A percentile compares a stretch with the other conserved stretches of the same genome.
Evolutionary conservation across 1,140 invertebrate genomes (phyloP).

Genomic region (Habropoda laboriosa): DNA sequence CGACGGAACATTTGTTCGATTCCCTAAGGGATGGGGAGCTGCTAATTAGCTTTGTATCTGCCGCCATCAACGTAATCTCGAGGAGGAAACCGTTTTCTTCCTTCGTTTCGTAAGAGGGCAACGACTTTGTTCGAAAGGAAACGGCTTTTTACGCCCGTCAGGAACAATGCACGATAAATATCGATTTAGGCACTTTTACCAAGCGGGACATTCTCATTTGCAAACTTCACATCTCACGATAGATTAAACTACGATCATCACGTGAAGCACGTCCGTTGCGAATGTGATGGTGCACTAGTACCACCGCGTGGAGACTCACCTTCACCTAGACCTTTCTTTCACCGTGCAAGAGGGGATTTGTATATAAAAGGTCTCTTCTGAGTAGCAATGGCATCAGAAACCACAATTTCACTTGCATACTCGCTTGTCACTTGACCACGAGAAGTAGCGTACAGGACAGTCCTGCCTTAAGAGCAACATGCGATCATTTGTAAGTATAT

Average conservation of each 20-base stretch:
- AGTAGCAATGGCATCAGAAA: constrained; percentile 78
- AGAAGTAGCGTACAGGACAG: constrained; percentile 53
- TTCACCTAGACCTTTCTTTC: constrained; percentile 83
- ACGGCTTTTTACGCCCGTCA: neutral
- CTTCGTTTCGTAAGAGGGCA: neutral
- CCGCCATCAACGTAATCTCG: neutral
- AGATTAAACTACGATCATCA: constrained; percentile 18
- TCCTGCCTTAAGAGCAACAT: constrained; percentile 66
- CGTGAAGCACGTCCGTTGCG: neutral
- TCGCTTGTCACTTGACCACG: constrained; percentile 55
- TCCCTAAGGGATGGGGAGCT: neutral
- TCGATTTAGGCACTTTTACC: constrained; percentile 50
- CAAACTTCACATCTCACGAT: constrained; percentile 12
- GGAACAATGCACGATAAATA: constrained; percentile 22
- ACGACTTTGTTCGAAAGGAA: constrained; percentile 20
- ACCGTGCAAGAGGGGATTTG: constrained; percentile 77
- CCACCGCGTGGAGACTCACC: constrained; percentile 73
- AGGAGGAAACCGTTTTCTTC: neutral
- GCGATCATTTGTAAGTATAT: constrained; percentile 74
- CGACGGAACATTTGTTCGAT: neutral
- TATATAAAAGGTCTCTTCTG: constrained; percentile 81
- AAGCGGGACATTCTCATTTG: constrained; percentile 25
- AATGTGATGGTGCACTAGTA: constrained; percentile 40
- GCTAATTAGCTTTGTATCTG: constrained; percentile 8
- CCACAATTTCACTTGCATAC: constrained; percentile 73